These are phyloP conservation scores for Drosophila limbata DNA, from an alignment of 2,888 invertebrate species.

Conservation along the genomic window DNA sequence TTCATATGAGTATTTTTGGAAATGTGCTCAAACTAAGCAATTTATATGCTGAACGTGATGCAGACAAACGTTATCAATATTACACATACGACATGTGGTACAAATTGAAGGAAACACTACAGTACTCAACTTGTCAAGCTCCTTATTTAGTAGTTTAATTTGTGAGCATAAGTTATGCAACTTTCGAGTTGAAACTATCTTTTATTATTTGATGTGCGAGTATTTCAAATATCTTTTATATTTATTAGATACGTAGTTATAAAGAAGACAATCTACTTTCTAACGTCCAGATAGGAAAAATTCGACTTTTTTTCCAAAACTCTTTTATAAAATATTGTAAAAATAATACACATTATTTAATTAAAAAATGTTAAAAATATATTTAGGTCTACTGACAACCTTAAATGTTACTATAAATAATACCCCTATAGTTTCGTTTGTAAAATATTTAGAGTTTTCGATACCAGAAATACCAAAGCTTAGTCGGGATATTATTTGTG, in stretches of 20 bases:
- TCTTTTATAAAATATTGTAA: neutral
- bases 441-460: conserved; percentile 34
- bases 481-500: conserved; percentile 21
- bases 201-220: neutral
- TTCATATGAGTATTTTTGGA: conserved; percentile 29
- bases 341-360: neutral
- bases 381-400: neutral
- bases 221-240: neutral
- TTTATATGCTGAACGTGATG: conserved; percentile 83
- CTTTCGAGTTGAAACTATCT: neutral
- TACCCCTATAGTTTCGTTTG: conserved; percentile 14
- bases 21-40: conserved; percentile 78
- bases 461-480: conserved; percentile 28
- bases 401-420: conserved; percentile 14
- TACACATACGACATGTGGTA: conserved; percentile 54
- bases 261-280: neutral
- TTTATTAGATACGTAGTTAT: neutral
- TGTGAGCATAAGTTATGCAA: neutral
- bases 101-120: conserved; percentile 41
- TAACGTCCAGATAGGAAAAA: no score
- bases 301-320: no score
- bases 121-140: neutral
- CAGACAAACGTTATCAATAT: conserved; percentile 40
- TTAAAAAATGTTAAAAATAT: neutral
- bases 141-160: conserved; percentile 8